Conservation (phyloP, 2,113 vertebrate genomes). For the Noctilio leporinus region DNA sequence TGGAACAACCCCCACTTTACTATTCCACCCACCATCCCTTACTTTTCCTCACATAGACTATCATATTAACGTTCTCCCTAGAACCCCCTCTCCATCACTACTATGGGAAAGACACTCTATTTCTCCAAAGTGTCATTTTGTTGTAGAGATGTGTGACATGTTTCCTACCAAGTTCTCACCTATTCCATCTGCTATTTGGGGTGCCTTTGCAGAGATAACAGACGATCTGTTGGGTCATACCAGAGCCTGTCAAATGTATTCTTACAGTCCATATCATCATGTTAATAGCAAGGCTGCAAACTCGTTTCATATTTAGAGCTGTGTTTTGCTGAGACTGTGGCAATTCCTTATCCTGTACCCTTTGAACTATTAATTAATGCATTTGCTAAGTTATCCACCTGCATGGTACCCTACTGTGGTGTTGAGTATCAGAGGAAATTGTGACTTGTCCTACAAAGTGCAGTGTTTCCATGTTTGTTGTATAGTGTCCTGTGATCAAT, state of each 20-base stretch:
- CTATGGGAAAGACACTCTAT: neutral
- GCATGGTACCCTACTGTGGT: neutral
- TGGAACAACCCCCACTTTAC: neutral
- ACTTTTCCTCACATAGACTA: neutral
- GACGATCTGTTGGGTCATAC: neutral
- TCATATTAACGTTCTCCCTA: neutral
- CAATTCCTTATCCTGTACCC: slow-evolving; percentile 25
- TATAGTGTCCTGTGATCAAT: neutral
- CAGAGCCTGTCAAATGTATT: neutral
- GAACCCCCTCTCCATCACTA: neutral
- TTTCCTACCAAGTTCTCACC: neutral
- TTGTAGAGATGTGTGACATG: neutral
- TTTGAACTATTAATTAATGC: neutral
- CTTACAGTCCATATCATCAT: neutral
- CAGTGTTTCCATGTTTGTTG: neutral
- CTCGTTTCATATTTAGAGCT: slow-evolving; percentile 17
- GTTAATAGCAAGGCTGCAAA: neutral
- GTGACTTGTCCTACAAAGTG: slow-evolving; percentile 30
- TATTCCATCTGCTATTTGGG: neutral
- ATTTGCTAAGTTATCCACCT: neutral
- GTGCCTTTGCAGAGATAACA: neutral
- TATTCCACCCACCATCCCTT: neutral
- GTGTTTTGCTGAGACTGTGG: neutral
- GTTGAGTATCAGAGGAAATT: neutral
- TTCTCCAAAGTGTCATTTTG: neutral